Conservation (phyloP, 1,140 invertebrate genomes). For the Drosophila leontia region DNA sequence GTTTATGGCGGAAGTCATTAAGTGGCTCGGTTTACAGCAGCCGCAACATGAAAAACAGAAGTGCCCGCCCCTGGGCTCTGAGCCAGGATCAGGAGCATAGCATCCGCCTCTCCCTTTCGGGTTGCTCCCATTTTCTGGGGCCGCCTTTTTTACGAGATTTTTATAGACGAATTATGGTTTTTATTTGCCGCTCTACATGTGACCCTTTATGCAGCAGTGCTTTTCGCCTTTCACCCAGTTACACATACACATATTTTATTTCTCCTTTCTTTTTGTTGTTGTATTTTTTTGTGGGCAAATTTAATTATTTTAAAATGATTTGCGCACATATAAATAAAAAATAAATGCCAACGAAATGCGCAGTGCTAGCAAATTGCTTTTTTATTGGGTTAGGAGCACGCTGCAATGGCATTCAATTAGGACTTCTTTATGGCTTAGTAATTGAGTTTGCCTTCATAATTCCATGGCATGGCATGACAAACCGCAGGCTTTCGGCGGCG, state of each 20-base stretch:
- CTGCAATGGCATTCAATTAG: slow-evolving; percentile 72
- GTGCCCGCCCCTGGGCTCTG: slow-evolving; percentile 60
- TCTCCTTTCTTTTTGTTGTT: slow-evolving; percentile 1
- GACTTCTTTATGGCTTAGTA: slow-evolving; percentile 65
- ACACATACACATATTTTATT: slow-evolving; percentile 19
- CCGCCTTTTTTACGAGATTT: slow-evolving; percentile 77
- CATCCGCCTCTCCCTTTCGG: not conserved
- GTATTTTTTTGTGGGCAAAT: slow-evolving; percentile 46
- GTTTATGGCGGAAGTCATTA: slow-evolving; percentile 84
- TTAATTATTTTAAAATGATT: slow-evolving; percentile 83
- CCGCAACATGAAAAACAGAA: slow-evolving; percentile 83
- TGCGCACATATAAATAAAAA: slow-evolving; percentile 52
- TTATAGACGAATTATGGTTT: slow-evolving; percentile 84
- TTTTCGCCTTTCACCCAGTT: slow-evolving; percentile 24
- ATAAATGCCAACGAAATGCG: slow-evolving; percentile 51
- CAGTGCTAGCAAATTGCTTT: slow-evolving; percentile 64
- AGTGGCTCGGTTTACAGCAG: slow-evolving; percentile 83
- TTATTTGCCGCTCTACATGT: slow-evolving; percentile 72
- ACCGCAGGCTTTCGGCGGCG: slow-evolving; percentile 23
- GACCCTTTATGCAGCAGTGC: slow-evolving; percentile 64
- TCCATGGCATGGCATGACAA: slow-evolving; percentile 15
- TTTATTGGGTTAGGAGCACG: slow-evolving; percentile 67
- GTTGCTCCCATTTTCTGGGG: slow-evolving; percentile 49
- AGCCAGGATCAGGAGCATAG: slow-evolving; percentile 14
- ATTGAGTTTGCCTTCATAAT: slow-evolving; percentile 56